A percentile compares a stretch with the other conserved stretches of the same genome.
Conservation (phyloP, 2,888 invertebrate genomes). For the Spodoptera exigua region DNA sequence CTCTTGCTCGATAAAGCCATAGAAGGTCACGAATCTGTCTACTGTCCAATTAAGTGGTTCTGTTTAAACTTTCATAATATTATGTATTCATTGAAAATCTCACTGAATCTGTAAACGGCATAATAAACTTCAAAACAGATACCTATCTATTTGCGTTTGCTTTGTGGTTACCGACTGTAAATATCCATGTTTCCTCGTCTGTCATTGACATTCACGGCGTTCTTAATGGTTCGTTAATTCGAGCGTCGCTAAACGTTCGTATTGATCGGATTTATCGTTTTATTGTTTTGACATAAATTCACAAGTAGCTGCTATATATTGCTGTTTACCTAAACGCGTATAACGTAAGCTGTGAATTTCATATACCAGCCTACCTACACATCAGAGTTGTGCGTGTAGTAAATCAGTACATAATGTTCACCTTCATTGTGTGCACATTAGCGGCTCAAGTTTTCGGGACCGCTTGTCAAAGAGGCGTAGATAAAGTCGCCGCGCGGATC, state of each 20-base stretch:
- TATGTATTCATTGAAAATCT: conserved; percentile 42
- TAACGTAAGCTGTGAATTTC: conserved; percentile 7
- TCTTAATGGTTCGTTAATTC: conserved; percentile 78
- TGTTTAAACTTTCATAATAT: conserved; percentile 32
- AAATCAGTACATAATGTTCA: conserved; percentile 37
- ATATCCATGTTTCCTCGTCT: conserved; percentile 69
- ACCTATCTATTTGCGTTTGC: conserved; percentile 55
- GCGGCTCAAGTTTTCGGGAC: conserved; percentile 71
- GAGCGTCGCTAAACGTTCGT: conserved; percentile 67
- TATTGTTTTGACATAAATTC: conserved; percentile 62
- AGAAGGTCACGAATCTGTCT: conserved; percentile 27
- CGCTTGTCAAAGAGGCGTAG: conserved; percentile 76
- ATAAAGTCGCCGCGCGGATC: conserved; percentile 82
- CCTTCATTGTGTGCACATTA: conserved; percentile 70
- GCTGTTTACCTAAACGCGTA: conserved; percentile 1
- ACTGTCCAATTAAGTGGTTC: conserved; percentile 40
- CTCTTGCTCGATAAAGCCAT: conserved; percentile 19
- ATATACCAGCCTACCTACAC: background rate
- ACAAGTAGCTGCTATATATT: conserved; percentile 36
- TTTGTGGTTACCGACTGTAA: conserved; percentile 64
- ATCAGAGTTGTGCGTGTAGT: conserved; percentile 2
- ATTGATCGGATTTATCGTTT: conserved; percentile 65
- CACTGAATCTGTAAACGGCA: conserved; percentile 52
- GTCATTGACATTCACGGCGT: conserved; percentile 74
- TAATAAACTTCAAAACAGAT: conserved; percentile 67